Evolutionary conservation across 2,888 invertebrate genomes (phyloP), one percentile per base, ranked within the genome.

Genomic region (Pardosa pseudoannulata): DNA sequence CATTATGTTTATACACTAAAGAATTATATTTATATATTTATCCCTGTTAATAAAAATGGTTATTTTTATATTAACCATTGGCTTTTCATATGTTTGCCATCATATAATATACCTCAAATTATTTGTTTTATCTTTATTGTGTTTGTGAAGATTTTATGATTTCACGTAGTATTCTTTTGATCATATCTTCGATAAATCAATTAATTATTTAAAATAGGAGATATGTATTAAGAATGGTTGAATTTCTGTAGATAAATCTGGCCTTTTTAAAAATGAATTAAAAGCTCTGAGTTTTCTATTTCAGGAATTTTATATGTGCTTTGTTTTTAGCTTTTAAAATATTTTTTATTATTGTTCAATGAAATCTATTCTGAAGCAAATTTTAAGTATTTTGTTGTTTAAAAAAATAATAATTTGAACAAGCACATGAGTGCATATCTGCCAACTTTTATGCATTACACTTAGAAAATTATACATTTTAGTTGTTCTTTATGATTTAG

Each of bases 1-100:
- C 2, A 5, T 56, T n/a, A 5, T 56, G 56, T 56, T 56, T 16
- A 16, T 16, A 46, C 46, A 11, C 11, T 46, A 9, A 36, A 36
- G n/a, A 56, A 56, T 19, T 7, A 56, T 56, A 56, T 56, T 56
- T 56, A 56, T 56, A 56, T 56, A 16, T 56, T 56, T 56, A 56
- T 56, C 56, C n/a, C 23, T 56, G 56, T 56, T 56, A 23, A 56
- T 9, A 36, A 46, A 56, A 56, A 56, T 56, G 23, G 16, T 46
- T 46, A 23, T 56, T 56, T 56, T 3, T 23, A 7, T 56, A 23
- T 23, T 56, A 23, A 23, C 23, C 56, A 56, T 56, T 16, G 11
- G 56, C 3, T 23, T 56, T 56, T 56, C 56, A 46, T 16, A 16
- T 56, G 56, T 56, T 56, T 56, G 56, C 56, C 23, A 56, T 56